These are phyloP conservation scores for Thalpophila matura DNA, from an alignment of 2,888 invertebrate genomes.

Conservation along the genomic window DNA sequence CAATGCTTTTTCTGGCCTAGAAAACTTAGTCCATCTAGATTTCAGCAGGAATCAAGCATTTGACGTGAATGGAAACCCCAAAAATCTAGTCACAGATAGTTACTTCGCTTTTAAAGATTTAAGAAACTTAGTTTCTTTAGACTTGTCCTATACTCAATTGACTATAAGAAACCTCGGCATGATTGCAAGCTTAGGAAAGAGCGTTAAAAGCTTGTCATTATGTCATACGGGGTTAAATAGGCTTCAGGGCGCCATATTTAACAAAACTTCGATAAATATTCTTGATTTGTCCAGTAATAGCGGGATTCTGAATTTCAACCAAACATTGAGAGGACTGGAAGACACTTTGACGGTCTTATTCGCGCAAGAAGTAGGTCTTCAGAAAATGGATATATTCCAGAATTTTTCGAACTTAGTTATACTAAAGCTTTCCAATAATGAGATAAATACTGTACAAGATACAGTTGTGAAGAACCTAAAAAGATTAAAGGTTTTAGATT, in stretches of 20 bases:
- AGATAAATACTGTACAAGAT: conserved; percentile 78
- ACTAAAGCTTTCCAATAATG: conserved; percentile 87
- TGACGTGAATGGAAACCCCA: conserved; percentile 60
- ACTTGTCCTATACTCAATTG: conserved; percentile 77
- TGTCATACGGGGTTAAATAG: conserved; percentile 84
- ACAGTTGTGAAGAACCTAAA: conserved; percentile 73
- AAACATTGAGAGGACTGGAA: conserved; percentile 82
- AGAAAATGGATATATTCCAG: conserved; percentile 76
- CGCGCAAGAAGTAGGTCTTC: conserved; percentile 82
- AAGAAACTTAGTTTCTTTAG: conserved; percentile 71
- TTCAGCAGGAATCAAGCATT: conserved; percentile 83
- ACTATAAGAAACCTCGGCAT: conserved; percentile 62
- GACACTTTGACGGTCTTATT: conserved; percentile 83
- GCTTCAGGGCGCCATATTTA: conserved; percentile 80
- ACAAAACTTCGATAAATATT: conserved; percentile 79
- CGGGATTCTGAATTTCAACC: conserved; percentile 73
- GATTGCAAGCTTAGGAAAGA: conserved; percentile 66
- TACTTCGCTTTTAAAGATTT: conserved; percentile 64
- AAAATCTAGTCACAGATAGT: conserved; percentile 61
- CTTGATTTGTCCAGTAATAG: conserved; percentile 91
- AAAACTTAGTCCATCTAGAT: conserved; percentile 86
- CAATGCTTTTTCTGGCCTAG: conserved; percentile 80
- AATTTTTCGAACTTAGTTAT: conserved; percentile 82
- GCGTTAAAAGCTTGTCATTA: conserved; percentile 75
- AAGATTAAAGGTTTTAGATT: conserved; percentile 85